Percentiles rank a stretch among this genome's conserved stretches.
These are phyloP conservation scores for Leucopternis melanops DNA, from an alignment of 2,113 vertebrate species.

Conservation along the genomic window DNA sequence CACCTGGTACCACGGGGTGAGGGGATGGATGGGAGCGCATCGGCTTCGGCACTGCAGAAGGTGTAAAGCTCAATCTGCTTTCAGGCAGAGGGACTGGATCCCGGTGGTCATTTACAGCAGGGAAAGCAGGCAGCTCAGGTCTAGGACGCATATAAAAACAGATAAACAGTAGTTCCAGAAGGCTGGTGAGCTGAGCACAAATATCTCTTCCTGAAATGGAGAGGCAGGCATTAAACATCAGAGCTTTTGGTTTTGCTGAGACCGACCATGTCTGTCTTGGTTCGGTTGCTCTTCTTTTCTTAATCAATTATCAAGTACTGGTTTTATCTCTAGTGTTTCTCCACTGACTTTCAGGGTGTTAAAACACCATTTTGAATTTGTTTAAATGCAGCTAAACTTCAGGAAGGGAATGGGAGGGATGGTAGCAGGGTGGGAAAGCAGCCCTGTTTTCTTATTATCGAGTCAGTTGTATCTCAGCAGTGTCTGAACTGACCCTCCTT, in stretches of 20 bases:
- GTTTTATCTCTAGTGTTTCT: neutral
- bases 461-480: neutral
- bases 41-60: neutral
- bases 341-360: neutral
- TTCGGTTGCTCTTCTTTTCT: neutral
- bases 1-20: constrained; percentile 31
- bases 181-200: neutral
- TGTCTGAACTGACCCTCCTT: neutral
- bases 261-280: rapidly evolving
- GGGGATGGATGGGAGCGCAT: constrained; percentile 27
- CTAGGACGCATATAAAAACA: neutral
- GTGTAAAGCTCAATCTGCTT: constrained; percentile 15
- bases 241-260: neutral
- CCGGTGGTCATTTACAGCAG: neutral
- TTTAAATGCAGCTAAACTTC: neutral
- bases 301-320: neutral
- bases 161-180: neutral
- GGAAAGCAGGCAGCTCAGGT: neutral
- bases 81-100: neutral
- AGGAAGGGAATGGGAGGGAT: neutral
- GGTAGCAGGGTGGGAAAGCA: neutral
- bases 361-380: neutral
- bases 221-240: rapidly evolving
- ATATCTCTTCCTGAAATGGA: neutral
- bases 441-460: neutral